phyloP scores from a whole-genome alignment of 2,797 vertebrate genomes.

The Paramormyrops hopkinsi region DNA sequence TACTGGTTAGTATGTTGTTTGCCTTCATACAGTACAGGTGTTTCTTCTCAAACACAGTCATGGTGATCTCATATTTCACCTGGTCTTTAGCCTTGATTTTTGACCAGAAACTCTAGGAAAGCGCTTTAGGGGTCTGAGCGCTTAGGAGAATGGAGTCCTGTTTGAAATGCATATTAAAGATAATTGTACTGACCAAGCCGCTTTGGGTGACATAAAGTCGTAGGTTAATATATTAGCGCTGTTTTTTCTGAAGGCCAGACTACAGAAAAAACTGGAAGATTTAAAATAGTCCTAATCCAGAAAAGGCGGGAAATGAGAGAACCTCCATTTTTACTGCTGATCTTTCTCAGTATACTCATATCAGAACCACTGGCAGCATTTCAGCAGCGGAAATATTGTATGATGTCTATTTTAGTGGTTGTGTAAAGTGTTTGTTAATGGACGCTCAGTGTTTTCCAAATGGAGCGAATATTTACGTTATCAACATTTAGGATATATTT shows the following conservation, averaged over 20 bases:
- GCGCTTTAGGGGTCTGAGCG: neutral
- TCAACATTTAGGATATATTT: constrained; percentile 49
- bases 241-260: neutral
- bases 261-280: neutral
- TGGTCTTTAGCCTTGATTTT: neutral
- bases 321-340: neutral
- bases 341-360: constrained; percentile 25
- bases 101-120: neutral
- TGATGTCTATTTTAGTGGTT: constrained; percentile 48
- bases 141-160: neutral
- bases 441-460: constrained; percentile 58
- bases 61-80: neutral
- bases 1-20: constrained; percentile 43
- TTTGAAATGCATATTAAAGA: neutral
- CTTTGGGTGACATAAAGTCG: neutral
- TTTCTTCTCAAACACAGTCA: neutral
- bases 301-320: neutral
- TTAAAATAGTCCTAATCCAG: neutral
- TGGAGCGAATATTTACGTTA: constrained; percentile 39
- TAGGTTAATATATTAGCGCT: neutral
- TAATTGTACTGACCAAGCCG: neutral
- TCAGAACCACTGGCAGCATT: constrained; percentile 32
- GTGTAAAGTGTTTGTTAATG: constrained; percentile 55
- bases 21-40: constrained; percentile 8
- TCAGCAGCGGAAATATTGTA: constrained; percentile 41